Evolutionary conservation across 2,113 vertebrate species (phyloP).

Genomic region (Poeciliopsis retropinna): DNA sequence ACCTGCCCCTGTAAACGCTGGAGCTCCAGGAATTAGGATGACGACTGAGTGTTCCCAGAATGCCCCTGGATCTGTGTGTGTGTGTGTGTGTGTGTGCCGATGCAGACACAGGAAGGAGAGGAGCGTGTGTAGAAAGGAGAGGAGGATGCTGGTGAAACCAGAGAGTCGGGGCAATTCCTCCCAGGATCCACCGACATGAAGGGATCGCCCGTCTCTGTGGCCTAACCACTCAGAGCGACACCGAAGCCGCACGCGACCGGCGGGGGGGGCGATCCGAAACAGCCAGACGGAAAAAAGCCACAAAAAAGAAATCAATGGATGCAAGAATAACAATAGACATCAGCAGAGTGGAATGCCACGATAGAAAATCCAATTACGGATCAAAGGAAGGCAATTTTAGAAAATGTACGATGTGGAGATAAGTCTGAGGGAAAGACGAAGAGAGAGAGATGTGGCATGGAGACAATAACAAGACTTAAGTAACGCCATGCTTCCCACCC

Average conservation of each 20-base stretch:
- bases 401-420: constrained; percentile 57
- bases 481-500: constrained; percentile 54
- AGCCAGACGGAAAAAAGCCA: constrained; percentile 38
- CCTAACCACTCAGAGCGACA: constrained; percentile 49
- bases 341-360: constrained; percentile 55
- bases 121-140: constrained; percentile 40
- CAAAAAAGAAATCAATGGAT: constrained; percentile 61
- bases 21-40: constrained; percentile 62
- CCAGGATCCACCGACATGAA: constrained; percentile 54
- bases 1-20: constrained; percentile 55
- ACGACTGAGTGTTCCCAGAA: constrained; percentile 61
- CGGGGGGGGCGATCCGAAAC: constrained; percentile 48
- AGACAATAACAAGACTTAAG: constrained; percentile 61
- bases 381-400: constrained; percentile 68
- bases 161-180: constrained; percentile 60
- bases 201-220: constrained; percentile 50
- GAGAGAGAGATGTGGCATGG: constrained; percentile 39
- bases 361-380: constrained; percentile 68
- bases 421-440: constrained; percentile 47
- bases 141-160: constrained; percentile 46
- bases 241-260: constrained; percentile 42
- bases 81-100: constrained; percentile 22
- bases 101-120: constrained; percentile 51
- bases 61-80: constrained; percentile 17
- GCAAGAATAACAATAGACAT: constrained; percentile 69